phyloP scores from a whole-genome alignment of 2,113 vertebrate genomes.

The Apodemus speciosus region DNA sequence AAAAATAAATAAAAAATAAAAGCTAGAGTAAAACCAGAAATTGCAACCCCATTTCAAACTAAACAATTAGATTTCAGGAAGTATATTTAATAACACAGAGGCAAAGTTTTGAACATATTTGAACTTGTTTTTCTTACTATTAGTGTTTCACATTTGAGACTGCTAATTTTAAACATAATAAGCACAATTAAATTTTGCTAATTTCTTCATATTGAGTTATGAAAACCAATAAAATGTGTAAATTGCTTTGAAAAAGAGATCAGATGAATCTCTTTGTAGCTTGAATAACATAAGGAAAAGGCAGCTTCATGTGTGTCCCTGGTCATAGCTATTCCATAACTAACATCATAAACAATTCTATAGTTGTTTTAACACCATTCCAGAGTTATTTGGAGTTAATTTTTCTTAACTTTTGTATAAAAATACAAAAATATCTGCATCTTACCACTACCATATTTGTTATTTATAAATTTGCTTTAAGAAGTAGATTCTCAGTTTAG shows the following conservation, averaged over 20 bases:
- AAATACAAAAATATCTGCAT: not conserved
- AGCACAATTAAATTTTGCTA: not conserved
- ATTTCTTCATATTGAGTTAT: constrained; percentile 8
- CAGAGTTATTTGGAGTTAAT: not conserved
- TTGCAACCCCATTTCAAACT: constrained; percentile 49
- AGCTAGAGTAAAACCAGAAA: not conserved
- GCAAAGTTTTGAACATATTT: constrained; percentile 55
- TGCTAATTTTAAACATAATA: constrained; percentile 12
- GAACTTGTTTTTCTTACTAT: not conserved
- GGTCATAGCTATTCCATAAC: no score
- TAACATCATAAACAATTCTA: not conserved
- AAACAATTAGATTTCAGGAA: constrained; percentile 11
- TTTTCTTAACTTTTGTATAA: not conserved
- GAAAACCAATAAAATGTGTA: constrained; percentile 7
- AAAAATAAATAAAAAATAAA: not conserved
- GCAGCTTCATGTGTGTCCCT: fast-evolving
- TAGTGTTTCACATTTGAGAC: not conserved
- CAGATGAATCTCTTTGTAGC: not conserved
- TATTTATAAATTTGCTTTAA: not conserved
- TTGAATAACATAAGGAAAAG: not conserved
- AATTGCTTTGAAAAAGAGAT: constrained; percentile 6
- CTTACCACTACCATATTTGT: not conserved
- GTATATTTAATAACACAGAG: constrained; percentile 66
- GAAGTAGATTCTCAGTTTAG: not conserved
- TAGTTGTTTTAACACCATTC: not conserved